Evolutionary conservation across 2,113 vertebrate genomes (phyloP), one percentile per base, ranked within the genome.

Genomic region (Zingel zingel): DNA sequence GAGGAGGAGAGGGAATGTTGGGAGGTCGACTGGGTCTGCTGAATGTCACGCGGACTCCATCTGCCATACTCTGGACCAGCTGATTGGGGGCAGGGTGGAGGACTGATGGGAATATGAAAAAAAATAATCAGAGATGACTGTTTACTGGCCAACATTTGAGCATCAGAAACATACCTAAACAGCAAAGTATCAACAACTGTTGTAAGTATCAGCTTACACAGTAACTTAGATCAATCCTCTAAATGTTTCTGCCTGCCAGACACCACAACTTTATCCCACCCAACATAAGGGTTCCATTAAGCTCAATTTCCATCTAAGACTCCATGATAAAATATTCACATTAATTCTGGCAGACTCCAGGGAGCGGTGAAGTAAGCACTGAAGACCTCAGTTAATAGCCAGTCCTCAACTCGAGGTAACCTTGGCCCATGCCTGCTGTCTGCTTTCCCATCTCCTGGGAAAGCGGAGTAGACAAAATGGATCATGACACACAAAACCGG

Each of bases 61-160:
- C 98, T 0, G 96, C 93, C 77, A 97, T 94, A 59, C 94, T 96
- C 69, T 96, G 96, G 88, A 97, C 95, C 82, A 98, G 94, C 92
- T 99, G 98, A 94, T 97, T 97, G 61, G 97, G 96, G 76, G 97
- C 95, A 64, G 97, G 96, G 83, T 99, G 98, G 53, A 99, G 97
- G 64, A 98, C 98, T 99, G 92, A 45, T 16, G 67, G 54, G 19
- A 76, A 74, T 51, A 59, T 53, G 13, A 45, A 63, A 62, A 62
- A 69, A 62, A 48, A 25, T 59, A 21, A 39, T 54, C 18, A 27
- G 8, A 82, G 6, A 50, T 0, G 21, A 30, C 21, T 54, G 14
- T 62, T 57, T 27, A 62, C 13, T 1, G 50, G 23, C 53, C 14
- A 64, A 65, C 7, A 75, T 27, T 30, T 66, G 7, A 18, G 30